Conservation (phyloP, 2,113 vertebrate species). For the Poeciliopsis occidentalis region DNA sequence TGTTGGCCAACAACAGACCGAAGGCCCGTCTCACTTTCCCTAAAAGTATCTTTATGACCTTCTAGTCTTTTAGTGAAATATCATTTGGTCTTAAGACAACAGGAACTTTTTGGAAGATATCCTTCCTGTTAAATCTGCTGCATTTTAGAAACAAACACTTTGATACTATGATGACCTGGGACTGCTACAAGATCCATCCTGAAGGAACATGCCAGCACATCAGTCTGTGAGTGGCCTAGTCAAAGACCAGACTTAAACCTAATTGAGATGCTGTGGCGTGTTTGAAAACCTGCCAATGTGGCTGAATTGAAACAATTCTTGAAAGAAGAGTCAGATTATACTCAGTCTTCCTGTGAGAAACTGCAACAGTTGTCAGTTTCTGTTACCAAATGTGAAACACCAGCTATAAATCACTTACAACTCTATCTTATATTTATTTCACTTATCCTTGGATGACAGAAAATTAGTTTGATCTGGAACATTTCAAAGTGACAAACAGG, state of each 20-base stretch:
- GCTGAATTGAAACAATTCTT: neutral
- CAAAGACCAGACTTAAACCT: neutral
- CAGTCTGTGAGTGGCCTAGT: neutral
- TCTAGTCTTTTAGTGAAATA: too few relatives aligned
- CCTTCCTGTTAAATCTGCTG: too few relatives aligned
- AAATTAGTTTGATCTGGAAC: neutral
- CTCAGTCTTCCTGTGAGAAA: neutral
- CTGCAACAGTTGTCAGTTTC: neutral
- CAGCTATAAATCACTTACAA: neutral
- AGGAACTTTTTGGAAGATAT: too few relatives aligned
- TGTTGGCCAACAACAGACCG: too few relatives aligned
- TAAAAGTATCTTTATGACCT: too few relatives aligned
- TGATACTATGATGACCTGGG: too few relatives aligned
- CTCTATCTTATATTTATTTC: neutral
- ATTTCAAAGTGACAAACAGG: too few relatives aligned
- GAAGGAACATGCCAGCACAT: neutral
- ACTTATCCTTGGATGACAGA: neutral
- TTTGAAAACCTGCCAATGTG: neutral
- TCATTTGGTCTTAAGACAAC: too few relatives aligned
- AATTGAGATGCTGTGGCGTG: neutral
- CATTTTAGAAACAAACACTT: too few relatives aligned
- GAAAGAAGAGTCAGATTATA: neutral
- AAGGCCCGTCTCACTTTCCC: too few relatives aligned
- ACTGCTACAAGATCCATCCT: too few relatives aligned
- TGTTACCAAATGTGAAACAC: neutral